These are phyloP conservation scores for Rhadina sibilatrix DNA, from an alignment of 2,113 vertebrate genomes.

Conservation along the genomic window DNA sequence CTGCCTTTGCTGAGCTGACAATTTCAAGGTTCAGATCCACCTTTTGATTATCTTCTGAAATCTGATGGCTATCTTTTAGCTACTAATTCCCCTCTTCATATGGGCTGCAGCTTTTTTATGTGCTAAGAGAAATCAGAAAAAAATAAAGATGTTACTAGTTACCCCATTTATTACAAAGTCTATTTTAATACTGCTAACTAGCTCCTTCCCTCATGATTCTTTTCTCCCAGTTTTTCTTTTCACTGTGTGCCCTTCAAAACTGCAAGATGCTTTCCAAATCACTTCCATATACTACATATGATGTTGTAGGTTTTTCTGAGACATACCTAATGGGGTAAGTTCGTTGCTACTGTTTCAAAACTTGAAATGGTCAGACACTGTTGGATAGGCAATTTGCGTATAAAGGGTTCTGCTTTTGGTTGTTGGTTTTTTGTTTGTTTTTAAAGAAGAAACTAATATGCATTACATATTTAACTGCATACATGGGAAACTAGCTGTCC, in stretches of 20 bases:
- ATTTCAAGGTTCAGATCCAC: slow-evolving; percentile 36
- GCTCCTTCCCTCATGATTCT: background rate
- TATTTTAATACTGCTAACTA: background rate
- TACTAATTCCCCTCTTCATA: slow-evolving; percentile 34
- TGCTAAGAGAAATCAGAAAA: slow-evolving; percentile 57
- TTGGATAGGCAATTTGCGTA: background rate
- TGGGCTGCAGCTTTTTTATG: slow-evolving; percentile 5
- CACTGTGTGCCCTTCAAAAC: background rate
- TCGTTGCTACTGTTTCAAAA: slow-evolving; percentile 18
- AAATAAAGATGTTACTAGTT: slow-evolving; percentile 26
- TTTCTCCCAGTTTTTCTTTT: background rate
- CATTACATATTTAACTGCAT: background rate
- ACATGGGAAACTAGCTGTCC: background rate
- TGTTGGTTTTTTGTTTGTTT: background rate
- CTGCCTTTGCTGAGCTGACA: slow-evolving; percentile 45
- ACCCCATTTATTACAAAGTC: background rate
- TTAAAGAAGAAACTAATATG: background rate
- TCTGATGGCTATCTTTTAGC: slow-evolving; percentile 35
- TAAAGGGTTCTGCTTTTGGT: background rate
- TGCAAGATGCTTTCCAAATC: slow-evolving; percentile 33
- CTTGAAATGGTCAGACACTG: background rate
- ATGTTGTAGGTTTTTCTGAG: slow-evolving; percentile 1
- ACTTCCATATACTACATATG: slow-evolving; percentile 15
- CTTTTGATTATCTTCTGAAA: slow-evolving; percentile 44
- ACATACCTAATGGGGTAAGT: background rate